Percentiles rank a stretch among this genome's conserved stretches.
phyloP scores from a whole-genome alignment of 2,797 vertebrate species.

The Muscicapa comitata region DNA sequence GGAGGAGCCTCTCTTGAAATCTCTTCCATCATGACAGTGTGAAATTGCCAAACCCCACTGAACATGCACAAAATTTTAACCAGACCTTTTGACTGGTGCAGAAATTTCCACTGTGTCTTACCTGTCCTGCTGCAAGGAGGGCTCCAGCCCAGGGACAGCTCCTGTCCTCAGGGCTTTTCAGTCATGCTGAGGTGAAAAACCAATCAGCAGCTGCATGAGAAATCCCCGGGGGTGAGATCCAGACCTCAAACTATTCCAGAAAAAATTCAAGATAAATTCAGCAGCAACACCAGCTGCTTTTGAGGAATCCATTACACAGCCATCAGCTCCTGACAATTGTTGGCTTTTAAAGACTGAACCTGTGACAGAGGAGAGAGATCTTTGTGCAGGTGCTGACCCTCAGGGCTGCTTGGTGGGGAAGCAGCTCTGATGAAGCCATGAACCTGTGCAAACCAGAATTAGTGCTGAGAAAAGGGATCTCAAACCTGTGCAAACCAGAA shows the following conservation, averaged over 20 bases:
- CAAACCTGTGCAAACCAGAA: neutral
- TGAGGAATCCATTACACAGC: neutral
- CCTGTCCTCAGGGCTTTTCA: neutral
- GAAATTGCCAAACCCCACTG: neutral
- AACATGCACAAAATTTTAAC: neutral
- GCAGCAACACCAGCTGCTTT: neutral
- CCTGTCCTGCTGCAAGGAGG: neutral
- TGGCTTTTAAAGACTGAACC: neutral
- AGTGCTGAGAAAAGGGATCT: neutral
- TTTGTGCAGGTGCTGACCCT: neutral
- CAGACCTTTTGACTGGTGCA: neutral
- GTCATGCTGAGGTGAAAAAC: neutral
- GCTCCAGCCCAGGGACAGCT: neutral
- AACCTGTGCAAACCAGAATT: neutral
- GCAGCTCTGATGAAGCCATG: neutral
- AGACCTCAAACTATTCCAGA: neutral
- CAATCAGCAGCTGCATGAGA: neutral
- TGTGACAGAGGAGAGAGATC: neutral
- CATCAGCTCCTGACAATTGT: neutral
- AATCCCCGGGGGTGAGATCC: neutral
- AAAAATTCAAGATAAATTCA: neutral
- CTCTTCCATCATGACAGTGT: fast-evolving
- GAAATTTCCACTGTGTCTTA: neutral
- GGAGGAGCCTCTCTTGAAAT: neutral
- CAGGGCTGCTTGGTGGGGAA: neutral